Evolutionary conservation across 2,888 invertebrate species (phyloP).

Genomic region (Schrankia costaestrigalis): DNA sequence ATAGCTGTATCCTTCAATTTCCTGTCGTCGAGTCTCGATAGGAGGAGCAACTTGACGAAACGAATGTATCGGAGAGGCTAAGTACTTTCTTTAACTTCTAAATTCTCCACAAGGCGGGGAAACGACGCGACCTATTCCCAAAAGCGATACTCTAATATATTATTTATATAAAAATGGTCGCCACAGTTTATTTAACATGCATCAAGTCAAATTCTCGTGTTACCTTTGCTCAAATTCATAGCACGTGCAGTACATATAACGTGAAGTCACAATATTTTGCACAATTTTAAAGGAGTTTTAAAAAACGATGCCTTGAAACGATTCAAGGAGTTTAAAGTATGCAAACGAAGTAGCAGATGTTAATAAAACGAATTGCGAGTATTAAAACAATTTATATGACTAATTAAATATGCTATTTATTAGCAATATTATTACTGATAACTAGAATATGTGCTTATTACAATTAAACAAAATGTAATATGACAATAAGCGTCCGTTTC

Average conservation of each 20-base stretch:
- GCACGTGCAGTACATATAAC: slow-evolving; percentile 15
- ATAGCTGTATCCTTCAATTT: slow-evolving; percentile 36
- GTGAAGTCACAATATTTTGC: slow-evolving; percentile 11
- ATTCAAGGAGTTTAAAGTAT: slow-evolving; percentile 17
- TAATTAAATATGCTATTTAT: slow-evolving; percentile 10
- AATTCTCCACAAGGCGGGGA: slow-evolving; percentile 42
- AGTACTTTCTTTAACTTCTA: slow-evolving; percentile 50
- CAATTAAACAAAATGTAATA: too few species aligned
- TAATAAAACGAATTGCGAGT: slow-evolving; percentile 13
- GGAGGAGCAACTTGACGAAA: slow-evolving; percentile 11
- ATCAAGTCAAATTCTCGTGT: slow-evolving; percentile 10
- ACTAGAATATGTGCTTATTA: too few species aligned
- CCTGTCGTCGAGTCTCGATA: slow-evolving; percentile 25
- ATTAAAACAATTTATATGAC: slow-evolving; percentile 9
- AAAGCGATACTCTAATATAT: slow-evolving; percentile 42
- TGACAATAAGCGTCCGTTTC: too few species aligned
- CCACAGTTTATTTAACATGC: slow-evolving; percentile 24
- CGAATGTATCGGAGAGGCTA: slow-evolving; percentile 22
- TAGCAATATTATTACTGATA: too few species aligned
- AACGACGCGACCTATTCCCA: slow-evolving; percentile 45
- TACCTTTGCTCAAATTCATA: slow-evolving; percentile 7
- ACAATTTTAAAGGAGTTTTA: slow-evolving; percentile 8
- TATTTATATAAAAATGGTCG: slow-evolving; percentile 45
- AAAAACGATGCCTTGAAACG: slow-evolving; percentile 9
- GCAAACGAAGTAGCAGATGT: slow-evolving; percentile 26